Evolutionary conservation across 64 coral and sea anemone genomes (phyloP).

Genomic region (Montipora sp.): DNA sequence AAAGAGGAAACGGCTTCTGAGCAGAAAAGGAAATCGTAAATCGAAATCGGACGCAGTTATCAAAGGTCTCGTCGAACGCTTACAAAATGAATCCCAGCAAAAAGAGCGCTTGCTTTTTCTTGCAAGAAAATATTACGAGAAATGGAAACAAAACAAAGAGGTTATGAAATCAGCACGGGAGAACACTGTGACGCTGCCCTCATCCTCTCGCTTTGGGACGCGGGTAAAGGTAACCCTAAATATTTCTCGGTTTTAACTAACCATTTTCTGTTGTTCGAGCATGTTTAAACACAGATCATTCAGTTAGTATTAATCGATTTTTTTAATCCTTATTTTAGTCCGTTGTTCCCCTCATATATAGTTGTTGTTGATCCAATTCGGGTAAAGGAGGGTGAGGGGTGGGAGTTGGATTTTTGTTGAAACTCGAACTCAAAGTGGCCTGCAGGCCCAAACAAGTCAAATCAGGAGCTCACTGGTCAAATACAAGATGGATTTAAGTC

Average conservation of each 20-base stretch:
- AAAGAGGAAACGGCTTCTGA: conserved; percentile 23
- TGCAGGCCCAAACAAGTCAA: too few relatives aligned
- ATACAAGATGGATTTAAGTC: too few relatives aligned
- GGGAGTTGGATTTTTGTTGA: too few relatives aligned
- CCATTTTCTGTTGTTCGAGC: background rate
- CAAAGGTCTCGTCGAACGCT: conserved; percentile 18
- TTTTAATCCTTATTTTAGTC: too few relatives aligned
- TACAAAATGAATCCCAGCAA: conserved; percentile 49
- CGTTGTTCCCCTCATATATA: too few relatives aligned
- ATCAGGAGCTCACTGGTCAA: too few relatives aligned
- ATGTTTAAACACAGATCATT: background rate
- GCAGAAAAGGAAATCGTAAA: conserved; percentile 33
- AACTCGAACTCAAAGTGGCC: too few relatives aligned
- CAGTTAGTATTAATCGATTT: too few relatives aligned
- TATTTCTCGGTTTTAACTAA: background rate
- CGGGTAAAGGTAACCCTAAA: background rate
- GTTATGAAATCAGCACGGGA: conserved; percentile 9
- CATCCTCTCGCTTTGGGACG: conserved; percentile 29
- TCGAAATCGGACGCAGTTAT: conserved; percentile 8
- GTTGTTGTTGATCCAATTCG: too few relatives aligned
- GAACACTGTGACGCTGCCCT: conserved; percentile 18
- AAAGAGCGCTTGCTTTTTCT: conserved; percentile 30
- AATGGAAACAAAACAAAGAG: conserved; percentile 48
- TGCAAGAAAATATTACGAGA: conserved; percentile 67
- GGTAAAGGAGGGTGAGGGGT: too few relatives aligned